Conservation (phyloP, 2,888 invertebrate genomes). For the Phalangium opilio region DNA sequence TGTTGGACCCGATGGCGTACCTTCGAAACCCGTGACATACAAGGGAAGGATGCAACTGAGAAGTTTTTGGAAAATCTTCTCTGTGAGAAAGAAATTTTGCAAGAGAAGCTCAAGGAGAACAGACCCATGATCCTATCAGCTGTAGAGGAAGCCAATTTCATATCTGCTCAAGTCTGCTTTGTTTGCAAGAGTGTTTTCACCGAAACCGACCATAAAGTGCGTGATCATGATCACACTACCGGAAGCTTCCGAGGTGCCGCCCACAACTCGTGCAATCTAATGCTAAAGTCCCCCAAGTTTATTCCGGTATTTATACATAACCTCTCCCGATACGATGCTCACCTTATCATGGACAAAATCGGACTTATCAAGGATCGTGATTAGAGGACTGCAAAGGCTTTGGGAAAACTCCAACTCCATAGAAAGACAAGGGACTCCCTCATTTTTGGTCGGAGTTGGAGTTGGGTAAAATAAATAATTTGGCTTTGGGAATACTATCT, state of each 20-base stretch:
- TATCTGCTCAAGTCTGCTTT: not conserved
- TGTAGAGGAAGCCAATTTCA: not conserved
- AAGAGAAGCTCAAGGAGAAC: not conserved
- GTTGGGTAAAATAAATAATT: too few species aligned
- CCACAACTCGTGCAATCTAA: constrained; percentile 4
- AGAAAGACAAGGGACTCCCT: too few species aligned
- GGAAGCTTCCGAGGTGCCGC: constrained; percentile 5
- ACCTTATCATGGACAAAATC: constrained; percentile 4
- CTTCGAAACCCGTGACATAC: constrained; percentile 1
- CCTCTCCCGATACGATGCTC: constrained; percentile 8
- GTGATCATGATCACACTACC: not conserved
- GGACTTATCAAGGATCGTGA: not conserved
- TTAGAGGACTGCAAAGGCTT: too few species aligned
- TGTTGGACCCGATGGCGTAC: not conserved
- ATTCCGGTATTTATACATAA: constrained; percentile 10
- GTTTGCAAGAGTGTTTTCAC: not conserved
- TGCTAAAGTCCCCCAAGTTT: constrained; percentile 3
- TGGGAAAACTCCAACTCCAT: too few species aligned
- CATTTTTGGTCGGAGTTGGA: too few species aligned
- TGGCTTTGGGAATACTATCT: too few species aligned
- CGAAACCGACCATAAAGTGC: not conserved
- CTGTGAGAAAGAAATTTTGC: not conserved
- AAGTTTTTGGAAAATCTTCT: not conserved
- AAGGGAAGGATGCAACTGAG: not conserved
- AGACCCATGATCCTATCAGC: not conserved